Conservation (phyloP, 2,113 vertebrate species). For the Lagopus leucura region DNA sequence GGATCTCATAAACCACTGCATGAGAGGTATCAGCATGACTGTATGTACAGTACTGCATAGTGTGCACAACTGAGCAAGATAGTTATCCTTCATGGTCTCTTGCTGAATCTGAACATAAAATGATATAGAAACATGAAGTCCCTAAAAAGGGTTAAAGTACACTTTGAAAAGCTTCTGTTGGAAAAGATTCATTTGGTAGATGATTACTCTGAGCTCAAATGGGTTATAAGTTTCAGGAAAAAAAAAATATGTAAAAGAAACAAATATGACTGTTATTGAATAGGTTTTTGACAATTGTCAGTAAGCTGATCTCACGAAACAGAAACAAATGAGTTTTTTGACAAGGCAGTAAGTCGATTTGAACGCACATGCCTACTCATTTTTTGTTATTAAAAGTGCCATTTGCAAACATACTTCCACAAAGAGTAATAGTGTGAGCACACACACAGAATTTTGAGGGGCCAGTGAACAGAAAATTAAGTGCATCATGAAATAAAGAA, state of each 20-base stretch:
- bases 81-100: background rate
- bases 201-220: background rate
- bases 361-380: background rate
- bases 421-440: background rate
- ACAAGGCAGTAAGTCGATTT: background rate
- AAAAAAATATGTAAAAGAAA: background rate
- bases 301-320: background rate
- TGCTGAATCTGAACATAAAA: background rate
- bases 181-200: background rate
- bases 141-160: background rate
- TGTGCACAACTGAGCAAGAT: background rate
- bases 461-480: background rate
- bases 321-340: background rate
- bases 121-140: background rate
- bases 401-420: background rate
- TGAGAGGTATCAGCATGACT: background rate
- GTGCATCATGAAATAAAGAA: background rate
- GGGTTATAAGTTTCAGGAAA: background rate
- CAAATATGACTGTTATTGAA: background rate
- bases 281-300: background rate
- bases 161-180: background rate
- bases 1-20: background rate
- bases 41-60: background rate
- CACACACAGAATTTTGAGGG: background rate
- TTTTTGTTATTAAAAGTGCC: background rate